Evolutionary conservation across 2,797 vertebrate genomes (phyloP), one percentile per base, ranked within the genome.

Genomic region (Chromis chromis): DNA sequence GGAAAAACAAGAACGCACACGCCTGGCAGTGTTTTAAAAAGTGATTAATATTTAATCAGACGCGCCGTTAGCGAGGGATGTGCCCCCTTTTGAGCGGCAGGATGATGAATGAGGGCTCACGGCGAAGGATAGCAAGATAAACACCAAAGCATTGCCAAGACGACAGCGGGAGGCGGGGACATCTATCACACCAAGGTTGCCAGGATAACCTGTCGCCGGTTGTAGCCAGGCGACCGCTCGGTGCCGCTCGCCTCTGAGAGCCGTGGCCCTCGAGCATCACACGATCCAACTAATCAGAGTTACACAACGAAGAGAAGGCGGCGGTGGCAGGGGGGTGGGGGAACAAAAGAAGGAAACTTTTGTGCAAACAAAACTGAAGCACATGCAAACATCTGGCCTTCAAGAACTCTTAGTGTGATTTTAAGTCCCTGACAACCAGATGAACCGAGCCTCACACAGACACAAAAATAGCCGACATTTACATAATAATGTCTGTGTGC

Each of bases 141-240:
- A 91, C 90, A 77, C 83, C 48, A 11, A 55, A 42, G 74, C 75
- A 74, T 72, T 50, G 64, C 70, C 82, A 82, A 58, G 70, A 76
- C 49, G 74, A 85, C 87, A 85, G 65, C 21, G 1, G 74, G 57
- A 79, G 70, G 78, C n/a, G 52, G 70, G 58, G 53, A 64, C 70
- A 90, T 93, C 86, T 64, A 93, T 92, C 91, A 91, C 65, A 28
- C 33, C 88, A 88, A 88, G 88, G 91, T 91, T 89, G 75, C 69
- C 74, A 64, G 53, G 76, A 83, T 78, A 79, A 89, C 87, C 70
- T 84, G 80, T 76, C 75, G 55, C 65, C 3, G 0, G 70, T 52
- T n/a, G 85, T 74, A 67, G 65, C 85, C 77, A 75, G 70, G 80
- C 74, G 53, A 74, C 74, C 19, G 40, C 76, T 74, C 24, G 0